phyloP scores from a whole-genome alignment of 2,888 invertebrate genomes.

The Leucoptera coffeella region DNA sequence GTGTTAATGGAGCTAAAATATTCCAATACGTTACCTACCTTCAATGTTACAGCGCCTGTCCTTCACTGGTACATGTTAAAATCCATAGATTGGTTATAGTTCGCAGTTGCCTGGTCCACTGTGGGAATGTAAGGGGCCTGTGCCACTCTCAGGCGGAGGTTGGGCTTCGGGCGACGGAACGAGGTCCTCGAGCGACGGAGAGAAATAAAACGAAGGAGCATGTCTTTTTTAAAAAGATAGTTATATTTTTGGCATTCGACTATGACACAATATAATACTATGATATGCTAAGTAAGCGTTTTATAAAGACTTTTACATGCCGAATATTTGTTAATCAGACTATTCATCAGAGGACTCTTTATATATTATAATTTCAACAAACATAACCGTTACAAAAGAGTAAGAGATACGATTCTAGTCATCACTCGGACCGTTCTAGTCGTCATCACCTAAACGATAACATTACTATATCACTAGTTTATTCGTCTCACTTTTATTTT shows the following conservation, averaged over 20 bases:
- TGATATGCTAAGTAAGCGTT: constrained; percentile 56
- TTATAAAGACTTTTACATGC: constrained; percentile 55
- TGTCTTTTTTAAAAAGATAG: constrained; percentile 52
- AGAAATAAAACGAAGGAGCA: constrained; percentile 33
- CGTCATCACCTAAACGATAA: constrained; percentile 40
- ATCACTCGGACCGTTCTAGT: constrained; percentile 34
- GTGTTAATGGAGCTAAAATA: no score
- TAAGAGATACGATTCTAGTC: constrained; percentile 31
- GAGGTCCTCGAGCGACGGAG: not conserved
- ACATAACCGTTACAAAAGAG: constrained; percentile 49
- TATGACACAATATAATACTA: constrained; percentile 56
- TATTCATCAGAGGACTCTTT: constrained; percentile 52
- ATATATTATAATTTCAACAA: constrained; percentile 51
- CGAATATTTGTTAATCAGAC: constrained; percentile 53
- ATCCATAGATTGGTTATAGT: no score
- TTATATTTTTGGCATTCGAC: constrained; percentile 56
- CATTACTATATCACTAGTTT: constrained; percentile 47
- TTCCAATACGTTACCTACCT: no score
- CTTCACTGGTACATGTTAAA: no score
- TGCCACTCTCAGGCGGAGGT: no score
- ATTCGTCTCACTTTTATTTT: constrained; percentile 50
- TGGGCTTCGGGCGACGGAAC: no score
- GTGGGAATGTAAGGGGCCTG: no score
- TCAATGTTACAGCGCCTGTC: no score
- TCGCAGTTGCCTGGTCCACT: not conserved